Base-by-base conservation (phyloP, 2,888 invertebrate genomes). In the Spodoptera exigua region DNA sequence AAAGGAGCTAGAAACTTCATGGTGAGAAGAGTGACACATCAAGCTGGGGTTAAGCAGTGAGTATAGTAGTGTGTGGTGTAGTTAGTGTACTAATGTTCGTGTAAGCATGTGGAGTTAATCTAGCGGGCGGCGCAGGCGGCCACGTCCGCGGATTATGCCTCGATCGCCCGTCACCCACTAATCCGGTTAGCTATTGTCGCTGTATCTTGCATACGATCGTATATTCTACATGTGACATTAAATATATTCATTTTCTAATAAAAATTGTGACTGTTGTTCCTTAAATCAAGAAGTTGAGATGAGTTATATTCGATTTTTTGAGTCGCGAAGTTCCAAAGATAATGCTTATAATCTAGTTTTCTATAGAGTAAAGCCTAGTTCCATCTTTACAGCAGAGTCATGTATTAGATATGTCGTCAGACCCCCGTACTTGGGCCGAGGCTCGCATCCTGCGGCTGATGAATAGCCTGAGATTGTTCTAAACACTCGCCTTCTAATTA, bases 401-500 rank as follows among this genome's bases (percentile, higher is more conserved):
- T 45, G 13, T 4, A 44, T 16, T 21, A 43, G 11, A 7, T 43
- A 13, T 14, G 7, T 36, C 44, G 37, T 5, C 12, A 13, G 46
- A 17, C 7, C 34, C 32, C 18, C 2, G 18, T 3, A 3, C 2
- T 2, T 3, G 18, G 18, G 2, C 2, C 18, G 18, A 3, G 2
- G 27, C 7, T 1, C 27, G 27, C 27, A 7, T 5, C 27, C 27
- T 32, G 49, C n/a, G 35, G 16, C 13, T 48, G 68, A 60, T 39
- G 51, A 60, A 52, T 41, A 55, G 16, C 36, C 51, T 21, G 17
- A 45, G 54, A 60, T 60, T 69, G 61, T 72, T 60, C 52, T 37
- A 52, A 66, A 45, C 54, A 36, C 40, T 67, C 45, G 34, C 36
- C 16, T 73, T 53, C 40, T 64, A 61, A 69, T 62, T 77, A 67